Percentiles rank a stretch among this genome's conserved stretches.
Evolutionary conservation across 35 echinoderm and acorn worm genomes (phyloP).

Genomic region (Patiria miniata): DNA sequence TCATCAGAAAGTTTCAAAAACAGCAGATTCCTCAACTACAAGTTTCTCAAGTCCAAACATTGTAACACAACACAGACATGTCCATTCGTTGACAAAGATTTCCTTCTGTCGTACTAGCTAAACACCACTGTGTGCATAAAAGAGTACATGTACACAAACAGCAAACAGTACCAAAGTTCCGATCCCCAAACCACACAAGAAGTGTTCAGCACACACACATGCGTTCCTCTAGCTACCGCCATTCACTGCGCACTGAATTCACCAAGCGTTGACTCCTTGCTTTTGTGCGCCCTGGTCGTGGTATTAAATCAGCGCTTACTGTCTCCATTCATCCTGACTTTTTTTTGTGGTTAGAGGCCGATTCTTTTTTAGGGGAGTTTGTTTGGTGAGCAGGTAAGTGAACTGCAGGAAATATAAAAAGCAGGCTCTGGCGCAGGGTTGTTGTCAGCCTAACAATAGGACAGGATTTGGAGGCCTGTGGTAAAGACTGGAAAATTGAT

Average conservation of each 20-base stretch:
- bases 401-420: not conserved
- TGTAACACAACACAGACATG: too few relatives aligned
- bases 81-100: too few relatives aligned
- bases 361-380: not conserved
- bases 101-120: too few relatives aligned
- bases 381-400: not conserved
- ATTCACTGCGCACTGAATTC: not conserved
- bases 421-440: not conserved
- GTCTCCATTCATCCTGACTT: not conserved
- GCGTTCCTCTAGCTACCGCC: not conserved
- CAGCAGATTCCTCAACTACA: too few relatives aligned
- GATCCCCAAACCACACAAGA: slow-evolving; percentile 11
- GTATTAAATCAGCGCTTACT: slow-evolving; percentile 24
- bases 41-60: too few relatives aligned
- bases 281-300: not conserved
- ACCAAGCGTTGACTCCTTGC: not conserved
- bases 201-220: not conserved
- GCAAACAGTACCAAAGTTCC: not conserved
- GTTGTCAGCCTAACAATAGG: not conserved
- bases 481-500: not conserved
- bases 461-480: not conserved
- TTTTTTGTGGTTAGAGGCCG: not conserved
- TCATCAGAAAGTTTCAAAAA: too few relatives aligned
- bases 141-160: not conserved
- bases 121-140: too few relatives aligned